phyloP scores from a whole-genome alignment of 2,888 invertebrate species.

The Tethea ocularis region DNA sequence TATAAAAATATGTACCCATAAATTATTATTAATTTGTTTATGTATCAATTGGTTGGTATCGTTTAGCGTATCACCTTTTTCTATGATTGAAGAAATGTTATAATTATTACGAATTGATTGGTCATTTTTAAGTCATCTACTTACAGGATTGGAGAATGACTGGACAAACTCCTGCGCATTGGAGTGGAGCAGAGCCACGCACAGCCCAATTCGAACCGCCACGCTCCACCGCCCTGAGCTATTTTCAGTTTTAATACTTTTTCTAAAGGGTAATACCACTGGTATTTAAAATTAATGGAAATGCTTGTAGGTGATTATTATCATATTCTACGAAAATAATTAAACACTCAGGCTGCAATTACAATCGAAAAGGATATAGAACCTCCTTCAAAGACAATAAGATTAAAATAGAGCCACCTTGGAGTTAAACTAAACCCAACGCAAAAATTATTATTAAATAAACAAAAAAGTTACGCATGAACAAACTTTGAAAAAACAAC shows the following conservation, averaged over 20 bases:
- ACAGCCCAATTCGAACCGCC: slow-evolving; percentile 54
- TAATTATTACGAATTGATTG: not conserved
- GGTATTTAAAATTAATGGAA: not conserved
- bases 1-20: not conserved
- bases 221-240: slow-evolving; percentile 56
- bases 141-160: slow-evolving; percentile 47
- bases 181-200: slow-evolving; percentile 58
- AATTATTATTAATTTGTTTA: not conserved
- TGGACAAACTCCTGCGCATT: slow-evolving; percentile 58
- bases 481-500: too few species aligned
- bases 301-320: not conserved
- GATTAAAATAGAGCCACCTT: too few species aligned
- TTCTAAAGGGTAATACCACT: slow-evolving; percentile 24
- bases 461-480: too few species aligned
- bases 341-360: too few species aligned
- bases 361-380: too few species aligned
- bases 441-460: too few species aligned
- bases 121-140: not conserved
- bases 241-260: slow-evolving; percentile 54
- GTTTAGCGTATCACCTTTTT: not conserved
- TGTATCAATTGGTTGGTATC: not conserved
- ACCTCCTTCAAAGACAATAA: too few species aligned
- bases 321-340: too few species aligned
- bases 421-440: too few species aligned
- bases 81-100: not conserved